phyloP scores from a whole-genome alignment of 30 jellyfish, hydroid and myxozoan genomes.

The Cassiopea xamachana region DNA sequence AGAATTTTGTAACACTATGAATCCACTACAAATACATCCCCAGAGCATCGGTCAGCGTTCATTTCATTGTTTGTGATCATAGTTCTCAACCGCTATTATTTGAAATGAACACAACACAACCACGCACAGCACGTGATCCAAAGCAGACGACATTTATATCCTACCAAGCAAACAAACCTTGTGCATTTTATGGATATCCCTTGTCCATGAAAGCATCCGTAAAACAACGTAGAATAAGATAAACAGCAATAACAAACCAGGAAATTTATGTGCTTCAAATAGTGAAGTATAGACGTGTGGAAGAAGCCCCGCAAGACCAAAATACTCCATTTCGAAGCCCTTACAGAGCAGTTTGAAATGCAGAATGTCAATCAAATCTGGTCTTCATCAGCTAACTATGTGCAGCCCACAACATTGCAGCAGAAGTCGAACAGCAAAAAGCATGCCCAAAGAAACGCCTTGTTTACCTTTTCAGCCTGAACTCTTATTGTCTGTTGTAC shows the following conservation, averaged over 20 bases:
- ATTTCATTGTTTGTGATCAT: slow-evolving; percentile 5
- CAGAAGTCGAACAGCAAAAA: not conserved
- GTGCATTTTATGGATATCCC: slow-evolving; percentile 5
- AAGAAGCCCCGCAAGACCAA: not conserved
- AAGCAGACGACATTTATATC: not conserved
- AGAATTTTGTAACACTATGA: not conserved
- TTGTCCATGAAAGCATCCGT: slow-evolving; percentile 6
- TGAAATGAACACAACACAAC: slow-evolving; percentile 58
- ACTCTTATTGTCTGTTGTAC: not conserved
- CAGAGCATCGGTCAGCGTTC: not conserved
- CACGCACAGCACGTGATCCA: slow-evolving; percentile 63
- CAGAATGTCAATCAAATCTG: not conserved
- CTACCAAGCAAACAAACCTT: slow-evolving; percentile 25
- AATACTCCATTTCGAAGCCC: slow-evolving; percentile 62
- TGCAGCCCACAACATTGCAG: not conserved
- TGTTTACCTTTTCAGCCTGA: not conserved
- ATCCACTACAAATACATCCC: not conserved
- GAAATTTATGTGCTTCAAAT: slow-evolving; percentile 10
- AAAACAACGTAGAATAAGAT: not conserved
- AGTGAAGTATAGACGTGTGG: not conserved
- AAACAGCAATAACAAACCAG: slow-evolving; percentile 22
- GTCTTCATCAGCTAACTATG: not conserved
- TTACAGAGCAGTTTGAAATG: slow-evolving; percentile 9
- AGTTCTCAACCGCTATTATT: slow-evolving; percentile 63
- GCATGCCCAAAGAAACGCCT: not conserved